phyloP scores from a whole-genome alignment of 2,888 invertebrate genomes.

The Odontocolon sp. region DNA sequence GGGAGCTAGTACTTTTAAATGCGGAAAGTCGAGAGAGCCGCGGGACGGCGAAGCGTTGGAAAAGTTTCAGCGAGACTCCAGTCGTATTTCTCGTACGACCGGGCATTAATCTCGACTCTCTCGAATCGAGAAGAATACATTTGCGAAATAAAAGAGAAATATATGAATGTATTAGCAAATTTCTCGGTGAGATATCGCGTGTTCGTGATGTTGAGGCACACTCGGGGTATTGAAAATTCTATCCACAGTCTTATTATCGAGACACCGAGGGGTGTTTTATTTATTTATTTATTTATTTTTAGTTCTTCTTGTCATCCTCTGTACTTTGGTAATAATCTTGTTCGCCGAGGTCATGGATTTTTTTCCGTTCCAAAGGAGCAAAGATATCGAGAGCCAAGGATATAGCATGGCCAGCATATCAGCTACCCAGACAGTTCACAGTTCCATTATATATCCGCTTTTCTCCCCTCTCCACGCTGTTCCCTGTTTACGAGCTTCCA shows the following conservation, averaged over 20 bases:
- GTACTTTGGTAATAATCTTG: background rate
- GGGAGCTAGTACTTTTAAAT: conserved; percentile 59
- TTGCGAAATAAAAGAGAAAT: conserved; percentile 40
- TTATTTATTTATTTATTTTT: too few relatives aligned
- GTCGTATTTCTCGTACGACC: conserved; percentile 58
- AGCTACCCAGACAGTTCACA: conserved; percentile 68
- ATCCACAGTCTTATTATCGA: background rate
- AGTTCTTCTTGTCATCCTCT: background rate
- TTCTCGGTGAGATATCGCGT: background rate
- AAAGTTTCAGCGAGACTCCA: conserved; percentile 59
- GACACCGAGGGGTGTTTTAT: too few relatives aligned
- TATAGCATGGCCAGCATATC: background rate
- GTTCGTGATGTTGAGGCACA: background rate
- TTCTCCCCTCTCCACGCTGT: conserved; percentile 67
- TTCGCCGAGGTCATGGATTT: background rate
- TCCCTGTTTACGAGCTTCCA: conserved; percentile 65
- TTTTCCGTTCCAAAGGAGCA: conserved; percentile 12
- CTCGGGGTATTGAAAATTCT: background rate
- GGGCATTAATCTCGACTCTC: conserved; percentile 62
- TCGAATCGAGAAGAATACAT: conserved; percentile 38
- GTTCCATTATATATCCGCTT: conserved; percentile 67
- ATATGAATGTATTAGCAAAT: conserved; percentile 32
- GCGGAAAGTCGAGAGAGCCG: conserved; percentile 44
- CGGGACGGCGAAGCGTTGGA: conserved; percentile 44
- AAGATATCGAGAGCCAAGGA: background rate